These are phyloP conservation scores for Drosophila dunni DNA, from an alignment of 1,140 invertebrate genomes.

Conservation along the genomic window DNA sequence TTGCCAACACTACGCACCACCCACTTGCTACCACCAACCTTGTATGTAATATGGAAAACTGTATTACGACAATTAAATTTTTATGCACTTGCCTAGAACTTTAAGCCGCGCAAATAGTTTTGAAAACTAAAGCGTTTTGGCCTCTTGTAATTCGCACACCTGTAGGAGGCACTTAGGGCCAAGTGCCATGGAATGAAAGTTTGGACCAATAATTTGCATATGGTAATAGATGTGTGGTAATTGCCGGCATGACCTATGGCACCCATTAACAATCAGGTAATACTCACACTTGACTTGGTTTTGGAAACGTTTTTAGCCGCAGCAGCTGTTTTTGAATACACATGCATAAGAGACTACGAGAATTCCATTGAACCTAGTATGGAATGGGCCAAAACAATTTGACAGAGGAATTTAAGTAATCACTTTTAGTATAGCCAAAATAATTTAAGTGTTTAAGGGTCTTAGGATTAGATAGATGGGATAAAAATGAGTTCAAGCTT, in stretches of 20 bases:
- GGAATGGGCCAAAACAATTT: no score
- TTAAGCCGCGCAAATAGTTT: slow-evolving; percentile 32
- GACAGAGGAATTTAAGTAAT: no score
- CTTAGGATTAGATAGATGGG: no score
- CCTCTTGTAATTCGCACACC: slow-evolving; percentile 47
- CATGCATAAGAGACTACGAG: slow-evolving; percentile 24
- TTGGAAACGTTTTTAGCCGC: slow-evolving; percentile 17
- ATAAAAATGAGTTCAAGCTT: no score
- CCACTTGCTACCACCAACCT: no score
- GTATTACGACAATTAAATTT: background rate
- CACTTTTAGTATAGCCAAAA: no score
- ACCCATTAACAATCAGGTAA: slow-evolving; percentile 26
- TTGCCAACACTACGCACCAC: no score
- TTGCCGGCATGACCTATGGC: slow-evolving; percentile 33
- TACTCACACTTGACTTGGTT: slow-evolving; percentile 32
- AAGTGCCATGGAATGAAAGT: slow-evolving; percentile 32
- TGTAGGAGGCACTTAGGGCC: background rate
- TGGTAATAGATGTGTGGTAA: slow-evolving; percentile 25
- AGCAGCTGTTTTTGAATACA: slow-evolving; percentile 45
- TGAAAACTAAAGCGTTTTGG: slow-evolving; percentile 24
- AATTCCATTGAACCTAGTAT: no score
- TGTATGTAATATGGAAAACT: no score
- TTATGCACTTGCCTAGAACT: background rate
- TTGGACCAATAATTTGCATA: slow-evolving; percentile 53
- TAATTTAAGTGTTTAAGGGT: no score